Evolutionary conservation across 1,140 invertebrate genomes (phyloP).

Genomic region (Mamestra configurata): DNA sequence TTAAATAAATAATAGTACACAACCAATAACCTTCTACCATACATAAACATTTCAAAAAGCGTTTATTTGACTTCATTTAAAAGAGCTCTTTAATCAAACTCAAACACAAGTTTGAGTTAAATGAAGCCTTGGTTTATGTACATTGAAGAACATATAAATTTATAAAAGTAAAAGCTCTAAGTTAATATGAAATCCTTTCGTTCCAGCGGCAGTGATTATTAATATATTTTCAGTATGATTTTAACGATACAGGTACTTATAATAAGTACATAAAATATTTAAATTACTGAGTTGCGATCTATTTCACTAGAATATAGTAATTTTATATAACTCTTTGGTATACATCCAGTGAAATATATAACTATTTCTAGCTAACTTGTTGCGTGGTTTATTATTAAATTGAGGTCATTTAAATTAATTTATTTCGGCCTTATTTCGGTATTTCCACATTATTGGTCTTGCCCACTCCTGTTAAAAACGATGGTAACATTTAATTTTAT

Average conservation of each 20-base stretch:
- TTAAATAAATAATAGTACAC: constrained; percentile 75
- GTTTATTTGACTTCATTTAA: too few relatives aligned
- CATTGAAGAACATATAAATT: constrained; percentile 49
- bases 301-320: constrained; percentile 25
- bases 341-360: constrained; percentile 57
- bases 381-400: constrained; percentile 22
- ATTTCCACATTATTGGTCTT: not conserved
- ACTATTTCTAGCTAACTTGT: constrained; percentile 29
- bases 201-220: constrained; percentile 59
- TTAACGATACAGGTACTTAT: constrained; percentile 45
- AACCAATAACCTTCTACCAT: constrained; percentile 64
- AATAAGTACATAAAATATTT: constrained; percentile 33
- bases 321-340: constrained; percentile 63
- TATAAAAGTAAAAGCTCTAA: constrained; percentile 50
- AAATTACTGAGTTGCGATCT: constrained; percentile 48
- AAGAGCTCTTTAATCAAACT: too few relatives aligned
- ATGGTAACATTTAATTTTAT: not conserved
- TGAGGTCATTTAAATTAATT: constrained; percentile 8
- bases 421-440: not conserved
- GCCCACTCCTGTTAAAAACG: not conserved
- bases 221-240: constrained; percentile 41
- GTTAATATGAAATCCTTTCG: constrained; percentile 50
- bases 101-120: constrained; percentile 43
- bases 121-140: constrained; percentile 36
- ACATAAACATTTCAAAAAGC: constrained; percentile 35